Conservation (phyloP, 2,888 invertebrate species). For the Seira ritae region DNA sequence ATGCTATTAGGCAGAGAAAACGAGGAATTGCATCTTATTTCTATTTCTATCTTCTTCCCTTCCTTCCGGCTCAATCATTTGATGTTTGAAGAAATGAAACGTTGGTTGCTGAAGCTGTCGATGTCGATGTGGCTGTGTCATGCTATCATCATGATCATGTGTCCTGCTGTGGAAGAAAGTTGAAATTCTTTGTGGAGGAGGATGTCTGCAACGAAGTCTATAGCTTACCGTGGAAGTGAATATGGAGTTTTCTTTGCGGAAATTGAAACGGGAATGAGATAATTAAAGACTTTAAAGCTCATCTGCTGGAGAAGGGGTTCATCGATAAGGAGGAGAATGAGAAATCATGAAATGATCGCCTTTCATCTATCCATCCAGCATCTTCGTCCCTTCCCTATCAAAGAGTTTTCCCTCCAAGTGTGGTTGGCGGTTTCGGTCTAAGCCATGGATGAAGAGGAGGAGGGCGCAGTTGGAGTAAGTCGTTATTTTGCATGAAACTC, state of each 20-base stretch:
- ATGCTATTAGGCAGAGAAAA: background rate
- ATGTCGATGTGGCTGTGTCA: background rate
- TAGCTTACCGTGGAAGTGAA: background rate
- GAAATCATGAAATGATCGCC: background rate
- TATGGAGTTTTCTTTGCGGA: background rate
- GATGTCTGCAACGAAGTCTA: background rate
- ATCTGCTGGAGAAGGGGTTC: no score
- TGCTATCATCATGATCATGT: background rate
- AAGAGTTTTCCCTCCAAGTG: background rate
- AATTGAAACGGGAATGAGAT: background rate
- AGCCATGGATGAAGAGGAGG: background rate
- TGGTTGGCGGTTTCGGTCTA: background rate
- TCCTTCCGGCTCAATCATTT: conserved; percentile 21
- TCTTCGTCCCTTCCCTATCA: background rate
- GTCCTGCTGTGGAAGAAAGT: conserved; percentile 1
- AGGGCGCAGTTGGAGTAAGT: background rate
- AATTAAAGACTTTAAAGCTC: background rate
- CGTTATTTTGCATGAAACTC: no score
- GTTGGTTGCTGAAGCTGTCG: background rate
- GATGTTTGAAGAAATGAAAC: background rate
- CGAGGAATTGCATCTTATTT: background rate
- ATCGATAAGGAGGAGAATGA: background rate
- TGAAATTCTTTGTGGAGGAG: background rate
- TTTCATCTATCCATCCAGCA: background rate
- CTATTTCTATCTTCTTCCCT: background rate